Percentiles rank a stretch among this genome's conserved stretches.
These are phyloP conservation scores for Mastigias papua DNA, from an alignment of 30 jellyfish, hydroid and myxozoan genomes.

Conservation along the genomic window DNA sequence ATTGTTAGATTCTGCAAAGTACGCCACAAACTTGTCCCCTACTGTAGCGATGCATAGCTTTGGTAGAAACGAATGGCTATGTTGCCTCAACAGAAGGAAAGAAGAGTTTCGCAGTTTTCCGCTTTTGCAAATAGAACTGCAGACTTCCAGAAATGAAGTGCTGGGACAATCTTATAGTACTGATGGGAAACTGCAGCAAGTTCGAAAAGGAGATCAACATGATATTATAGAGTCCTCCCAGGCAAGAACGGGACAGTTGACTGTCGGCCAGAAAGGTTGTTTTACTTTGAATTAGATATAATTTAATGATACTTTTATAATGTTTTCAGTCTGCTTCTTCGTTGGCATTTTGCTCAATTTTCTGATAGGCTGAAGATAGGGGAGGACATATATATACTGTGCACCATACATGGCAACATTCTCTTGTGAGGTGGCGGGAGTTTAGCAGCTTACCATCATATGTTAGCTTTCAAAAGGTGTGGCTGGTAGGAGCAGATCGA, in stretches of 20 bases:
- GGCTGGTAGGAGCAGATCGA: too few species aligned
- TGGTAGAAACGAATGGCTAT: not conserved
- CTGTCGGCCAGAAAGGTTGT: constrained; percentile 88
- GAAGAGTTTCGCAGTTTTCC: not conserved
- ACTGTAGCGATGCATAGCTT: not conserved
- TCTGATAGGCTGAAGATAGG: too few species aligned
- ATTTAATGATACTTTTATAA: too few species aligned
- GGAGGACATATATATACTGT: too few species aligned
- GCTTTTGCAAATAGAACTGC: not conserved
- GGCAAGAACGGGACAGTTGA: constrained; percentile 78
- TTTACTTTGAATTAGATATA: not conserved
- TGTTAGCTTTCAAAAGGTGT: too few species aligned
- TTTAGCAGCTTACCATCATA: too few species aligned
- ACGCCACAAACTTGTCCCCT: not conserved
- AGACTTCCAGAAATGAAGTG: not conserved
- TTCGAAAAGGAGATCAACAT: not conserved
- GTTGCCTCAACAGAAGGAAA: not conserved
- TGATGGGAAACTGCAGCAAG: not conserved
- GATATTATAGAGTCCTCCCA: constrained; percentile 32
- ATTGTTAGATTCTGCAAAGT: not conserved
- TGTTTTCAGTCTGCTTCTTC: too few species aligned
- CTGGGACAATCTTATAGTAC: not conserved
- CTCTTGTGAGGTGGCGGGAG: too few species aligned
- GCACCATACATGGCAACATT: too few species aligned
- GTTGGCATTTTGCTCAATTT: too few species aligned